Evolutionary conservation across 2,113 vertebrate species (phyloP).

Genomic region (Microcebus griseorufus): DNA sequence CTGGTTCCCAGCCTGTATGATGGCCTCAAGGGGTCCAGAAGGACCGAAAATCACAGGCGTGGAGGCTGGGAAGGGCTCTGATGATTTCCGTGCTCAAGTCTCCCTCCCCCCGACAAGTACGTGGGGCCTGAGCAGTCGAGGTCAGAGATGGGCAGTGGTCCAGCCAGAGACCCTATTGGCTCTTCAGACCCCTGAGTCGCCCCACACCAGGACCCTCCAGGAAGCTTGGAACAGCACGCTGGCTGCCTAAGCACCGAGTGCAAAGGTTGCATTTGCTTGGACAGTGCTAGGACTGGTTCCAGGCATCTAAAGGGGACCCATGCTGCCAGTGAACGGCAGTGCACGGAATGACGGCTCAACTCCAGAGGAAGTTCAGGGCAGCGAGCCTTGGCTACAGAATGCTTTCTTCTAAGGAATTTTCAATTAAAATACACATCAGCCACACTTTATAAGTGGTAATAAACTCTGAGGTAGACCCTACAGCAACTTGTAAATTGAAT

Average conservation of each 20-base stretch:
- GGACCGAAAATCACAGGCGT: accelerated
- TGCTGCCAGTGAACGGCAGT: neutral
- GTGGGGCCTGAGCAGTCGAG: too few relatives aligned
- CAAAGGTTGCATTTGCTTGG: neutral
- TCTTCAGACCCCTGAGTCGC: neutral
- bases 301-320: too few relatives aligned
- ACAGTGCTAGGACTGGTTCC: neutral
- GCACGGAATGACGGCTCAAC: accelerated
- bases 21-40: accelerated
- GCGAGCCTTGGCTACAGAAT: neutral
- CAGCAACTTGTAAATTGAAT: neutral
- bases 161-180: accelerated
- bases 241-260: accelerated
- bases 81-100: accelerated
- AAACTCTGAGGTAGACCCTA: neutral
- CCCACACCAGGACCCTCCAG: accelerated
- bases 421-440: neutral
- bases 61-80: accelerated
- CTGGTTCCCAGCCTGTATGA: accelerated
- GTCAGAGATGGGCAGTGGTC: neutral
- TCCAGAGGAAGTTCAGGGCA: neutral
- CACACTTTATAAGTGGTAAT: too few relatives aligned
- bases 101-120: neutral
- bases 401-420: neutral
- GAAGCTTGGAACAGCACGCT: accelerated